phyloP scores from a whole-genome alignment of 2,888 invertebrate genomes.

The Drosophila hamatofila region DNA sequence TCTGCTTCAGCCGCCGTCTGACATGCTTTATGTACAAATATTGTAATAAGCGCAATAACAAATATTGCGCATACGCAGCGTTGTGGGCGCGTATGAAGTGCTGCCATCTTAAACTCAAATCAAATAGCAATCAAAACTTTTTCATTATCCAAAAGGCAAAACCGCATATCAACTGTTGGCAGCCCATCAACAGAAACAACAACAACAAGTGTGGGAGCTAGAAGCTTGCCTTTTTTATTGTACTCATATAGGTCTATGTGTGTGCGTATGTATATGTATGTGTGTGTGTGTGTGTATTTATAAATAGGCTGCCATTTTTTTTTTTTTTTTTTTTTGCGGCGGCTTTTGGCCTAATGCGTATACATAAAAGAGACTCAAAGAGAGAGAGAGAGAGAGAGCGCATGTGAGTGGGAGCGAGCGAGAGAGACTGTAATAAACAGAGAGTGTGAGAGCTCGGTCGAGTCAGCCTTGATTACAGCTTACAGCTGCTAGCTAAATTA shows the following conservation, averaged over 20 bases:
- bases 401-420: neutral
- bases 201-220: constrained; percentile 18
- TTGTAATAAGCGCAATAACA: constrained; percentile 23
- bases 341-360: constrained; percentile 67
- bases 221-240: constrained; percentile 3
- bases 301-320: constrained; percentile 75
- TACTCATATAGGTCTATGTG: neutral
- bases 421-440: neutral
- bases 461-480: constrained; percentile 49
- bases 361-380: constrained; percentile 53
- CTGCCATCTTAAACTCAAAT: constrained; percentile 66
- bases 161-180: constrained; percentile 76
- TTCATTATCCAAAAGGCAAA: constrained; percentile 70
- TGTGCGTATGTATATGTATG: neutral
- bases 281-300: constrained; percentile 46
- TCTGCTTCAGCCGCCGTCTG: neutral
- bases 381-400: neutral
- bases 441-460: neutral
- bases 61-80: constrained; percentile 67
- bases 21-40: neutral
- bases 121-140: constrained; percentile 81
- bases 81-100: constrained; percentile 21
- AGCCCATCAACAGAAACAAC: constrained; percentile 43
- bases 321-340: constrained; percentile 52
- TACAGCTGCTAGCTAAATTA: constrained; percentile 40